Evolutionary conservation across 2,113 vertebrate genomes (phyloP), one percentile per base, ranked within the genome.

Genomic region (Leptocoma aspasia): DNA sequence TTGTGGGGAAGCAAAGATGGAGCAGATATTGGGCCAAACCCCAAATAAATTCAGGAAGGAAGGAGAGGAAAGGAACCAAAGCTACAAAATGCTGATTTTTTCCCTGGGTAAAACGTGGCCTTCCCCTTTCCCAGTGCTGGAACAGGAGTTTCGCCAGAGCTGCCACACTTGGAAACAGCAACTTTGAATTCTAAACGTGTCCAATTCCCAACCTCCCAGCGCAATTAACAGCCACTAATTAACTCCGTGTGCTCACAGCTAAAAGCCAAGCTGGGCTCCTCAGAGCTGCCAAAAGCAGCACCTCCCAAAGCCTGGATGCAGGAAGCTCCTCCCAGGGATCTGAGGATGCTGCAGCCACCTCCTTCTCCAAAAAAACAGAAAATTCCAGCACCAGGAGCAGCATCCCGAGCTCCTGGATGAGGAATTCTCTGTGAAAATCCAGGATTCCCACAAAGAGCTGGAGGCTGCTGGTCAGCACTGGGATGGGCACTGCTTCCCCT

Each of bases 71-170:
- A 35, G 66, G 41, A 53, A 22, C 31, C 52, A 9, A 66, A 64
- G 20, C 33, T 2, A 4, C 20, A 2, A 11, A 27, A 0, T 3
- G 28, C 37, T 56, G 72, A 39, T 42, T 50, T 9, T 14, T 10
- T 30, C 24, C 44, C 8, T 1, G 57, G 52, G 63, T 1, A 7
- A 6, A 41, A 10, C 1, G 0, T 0, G 13, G 37, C 52, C 6
- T 3, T 50, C 45, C 68, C 44, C 28, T 15, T 4, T 8, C 4
- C 35, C 59, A 6, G 17, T 0, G 35, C 60, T 7, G 13, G 13
- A n/a, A 44, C 69, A 13, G 37, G 68, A 77, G 3, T 3, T 57
- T 4, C 91, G 37, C 35, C 86, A 14, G 65, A 19, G 53, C 27
- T 65, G 44, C 70, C 57, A 5, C 2, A 0, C 16, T 35, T 41